Base-by-base conservation (phyloP, 2,888 invertebrate genomes). In the Lasioglossum morio region DNA sequence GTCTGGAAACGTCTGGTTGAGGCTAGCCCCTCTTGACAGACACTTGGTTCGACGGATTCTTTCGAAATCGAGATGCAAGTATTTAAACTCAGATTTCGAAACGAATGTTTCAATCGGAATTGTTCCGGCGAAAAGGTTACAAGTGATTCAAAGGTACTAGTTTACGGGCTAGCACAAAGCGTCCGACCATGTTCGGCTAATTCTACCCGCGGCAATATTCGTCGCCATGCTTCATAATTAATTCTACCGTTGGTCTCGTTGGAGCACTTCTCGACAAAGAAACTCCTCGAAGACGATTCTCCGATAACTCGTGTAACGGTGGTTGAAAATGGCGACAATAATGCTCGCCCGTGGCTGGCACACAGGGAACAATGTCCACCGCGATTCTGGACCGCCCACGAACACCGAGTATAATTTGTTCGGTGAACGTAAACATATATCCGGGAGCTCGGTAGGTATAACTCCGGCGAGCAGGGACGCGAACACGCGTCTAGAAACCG, bases 381-480 rank as follows among this genome's bases (percentile, higher is more conserved):
- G 84, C 19, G 30, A 12, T 46, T 43, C 60, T 46, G 53, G 80
- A 75, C 77, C 76, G 72, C 46, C 53, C 77, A 72, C 80, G 23
- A 72, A 70, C 77, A 60, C 79, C 57, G n/a, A 69, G 23, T 12
- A 43, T 72, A 78, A 82, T 78, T 82, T 72, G 77, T 48, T 75
- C n/a, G 46, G 37, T 16, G 82, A 80, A 72, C 57, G 77, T 82
- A 75, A 60, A 66, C 60, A n/a, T 70, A 66, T 72, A 80, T 78
- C 82, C 77, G 10, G 10, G 10, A 60, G 70, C n/a, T 53, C 30
- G 73, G 27, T 37, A 43, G 70, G 77, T 75, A 75, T 80, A 82
- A 86, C 60, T 66, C 79, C 75, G 66, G 57, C 72, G 43, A n/a
- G 19, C 53, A 30, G 27, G 60, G 63, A 76, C 34, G 30, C 34